Conservation (phyloP, 1,140 invertebrate species). For the Periplaneta americana region DNA sequence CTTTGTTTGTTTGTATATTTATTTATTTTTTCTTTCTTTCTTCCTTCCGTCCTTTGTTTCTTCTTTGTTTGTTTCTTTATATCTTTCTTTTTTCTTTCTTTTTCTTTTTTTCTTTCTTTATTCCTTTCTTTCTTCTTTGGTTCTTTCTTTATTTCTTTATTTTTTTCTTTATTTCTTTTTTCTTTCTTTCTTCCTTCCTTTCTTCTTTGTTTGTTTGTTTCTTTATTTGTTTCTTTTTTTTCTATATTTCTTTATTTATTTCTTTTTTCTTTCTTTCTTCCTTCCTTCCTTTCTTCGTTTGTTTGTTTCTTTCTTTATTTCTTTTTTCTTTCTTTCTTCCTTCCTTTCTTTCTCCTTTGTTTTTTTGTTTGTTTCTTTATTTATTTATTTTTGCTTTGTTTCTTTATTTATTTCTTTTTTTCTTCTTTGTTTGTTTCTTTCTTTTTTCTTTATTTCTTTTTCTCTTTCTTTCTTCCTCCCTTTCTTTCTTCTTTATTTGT, state of each 20-base stretch:
- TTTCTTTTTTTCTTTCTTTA: background rate
- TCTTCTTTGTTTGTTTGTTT: too few species aligned
- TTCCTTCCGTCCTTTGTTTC: too few species aligned
- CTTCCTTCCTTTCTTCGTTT: background rate
- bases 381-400: background rate
- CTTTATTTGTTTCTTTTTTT: too few species aligned
- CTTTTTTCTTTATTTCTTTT: background rate
- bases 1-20: too few species aligned
- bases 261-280: background rate
- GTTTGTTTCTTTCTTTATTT: too few species aligned
- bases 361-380: too few species aligned
- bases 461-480: background rate
- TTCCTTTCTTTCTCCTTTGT: background rate
- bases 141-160: background rate
- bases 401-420: background rate
- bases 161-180: background rate
- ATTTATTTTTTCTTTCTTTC: too few species aligned
- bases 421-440: background rate
- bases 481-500: too few species aligned
- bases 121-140: background rate
- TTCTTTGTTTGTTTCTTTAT: too few species aligned
- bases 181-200: background rate
- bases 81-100: background rate
- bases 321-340: background rate
- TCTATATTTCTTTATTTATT: too few species aligned